These are phyloP conservation scores for Turdus rufiventris DNA, from an alignment of 2,113 vertebrate genomes.

Conservation along the genomic window DNA sequence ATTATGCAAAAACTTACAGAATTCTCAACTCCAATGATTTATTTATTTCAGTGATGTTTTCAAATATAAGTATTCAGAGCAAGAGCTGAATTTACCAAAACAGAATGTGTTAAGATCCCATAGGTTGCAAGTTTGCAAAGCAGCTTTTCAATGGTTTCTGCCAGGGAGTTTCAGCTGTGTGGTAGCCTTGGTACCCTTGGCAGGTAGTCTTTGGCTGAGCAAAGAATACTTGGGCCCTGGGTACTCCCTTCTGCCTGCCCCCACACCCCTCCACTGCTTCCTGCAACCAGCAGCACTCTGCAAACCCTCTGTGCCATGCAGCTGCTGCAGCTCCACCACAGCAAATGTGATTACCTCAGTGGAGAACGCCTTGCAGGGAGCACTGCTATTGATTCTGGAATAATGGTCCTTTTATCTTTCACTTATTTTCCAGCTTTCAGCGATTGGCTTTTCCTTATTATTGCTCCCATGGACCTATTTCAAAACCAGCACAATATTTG, in stretches of 20 bases:
- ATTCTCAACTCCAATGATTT: background rate
- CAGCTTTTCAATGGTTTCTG: background rate
- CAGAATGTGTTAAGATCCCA: background rate
- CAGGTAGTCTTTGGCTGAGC: background rate
- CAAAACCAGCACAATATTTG: conserved; percentile 32
- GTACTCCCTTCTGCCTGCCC: background rate
- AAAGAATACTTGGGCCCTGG: background rate
- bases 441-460: conserved; percentile 34
- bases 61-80: background rate
- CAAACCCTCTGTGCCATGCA: background rate
- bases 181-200: background rate
- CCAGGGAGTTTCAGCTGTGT: background rate
- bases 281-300: background rate
- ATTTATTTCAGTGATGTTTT: background rate
- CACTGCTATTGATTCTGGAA: conserved; percentile 61
- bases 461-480: conserved; percentile 64
- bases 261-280: background rate
- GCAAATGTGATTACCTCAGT: conserved; percentile 59
- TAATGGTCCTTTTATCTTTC: conserved; percentile 71
- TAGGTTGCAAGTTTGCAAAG: background rate
- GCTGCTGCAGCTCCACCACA: background rate
- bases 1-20: background rate
- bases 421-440: conserved; percentile 61
- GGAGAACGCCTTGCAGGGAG: conserved; percentile 28
- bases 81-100: background rate